Conservation (phyloP, 1,140 invertebrate species). For the Ceratina calcarata region DNA sequence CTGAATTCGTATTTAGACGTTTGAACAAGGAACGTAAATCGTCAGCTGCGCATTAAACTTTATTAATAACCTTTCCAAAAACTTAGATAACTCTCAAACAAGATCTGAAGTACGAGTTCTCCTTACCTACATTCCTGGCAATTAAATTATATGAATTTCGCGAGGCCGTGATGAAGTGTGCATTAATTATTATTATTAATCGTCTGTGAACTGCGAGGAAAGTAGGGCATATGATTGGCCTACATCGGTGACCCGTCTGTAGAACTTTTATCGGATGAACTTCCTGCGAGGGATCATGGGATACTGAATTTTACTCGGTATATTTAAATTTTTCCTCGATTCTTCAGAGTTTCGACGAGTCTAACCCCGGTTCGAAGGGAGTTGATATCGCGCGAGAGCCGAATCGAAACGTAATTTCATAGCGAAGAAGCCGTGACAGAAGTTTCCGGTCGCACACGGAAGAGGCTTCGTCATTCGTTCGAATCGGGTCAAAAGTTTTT, state of each 20-base stretch:
- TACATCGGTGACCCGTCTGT: conserved; percentile 15
- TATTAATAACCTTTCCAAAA: neutral
- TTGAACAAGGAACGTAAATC: neutral
- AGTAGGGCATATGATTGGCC: neutral
- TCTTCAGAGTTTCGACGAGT: neutral
- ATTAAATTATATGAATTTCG: neutral
- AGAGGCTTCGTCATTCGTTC: neutral
- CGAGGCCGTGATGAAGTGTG: neutral
- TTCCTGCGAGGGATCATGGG: conserved; percentile 2
- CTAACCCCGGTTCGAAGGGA: neutral
- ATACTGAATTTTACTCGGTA: conserved; percentile 23
- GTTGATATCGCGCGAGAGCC: conserved; percentile 7
- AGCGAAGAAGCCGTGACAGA: neutral
- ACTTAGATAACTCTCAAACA: neutral
- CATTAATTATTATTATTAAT: neutral
- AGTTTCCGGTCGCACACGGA: neutral
- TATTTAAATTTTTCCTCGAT: conserved; percentile 34
- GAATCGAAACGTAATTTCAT: conserved; percentile 28
- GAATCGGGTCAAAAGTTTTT: conserved; percentile 35
- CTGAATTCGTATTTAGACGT: neutral
- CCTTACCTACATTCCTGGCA: neutral
- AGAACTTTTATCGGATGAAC: conserved; percentile 20
- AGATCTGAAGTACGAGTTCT: neutral
- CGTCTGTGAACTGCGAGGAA: neutral
- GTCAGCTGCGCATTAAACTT: neutral